A percentile compares a stretch with the other conserved stretches of the same genome.
These are phyloP conservation scores for Tretioscincus oriximinensis DNA, from an alignment of 2,113 vertebrate genomes.

Conservation along the genomic window DNA sequence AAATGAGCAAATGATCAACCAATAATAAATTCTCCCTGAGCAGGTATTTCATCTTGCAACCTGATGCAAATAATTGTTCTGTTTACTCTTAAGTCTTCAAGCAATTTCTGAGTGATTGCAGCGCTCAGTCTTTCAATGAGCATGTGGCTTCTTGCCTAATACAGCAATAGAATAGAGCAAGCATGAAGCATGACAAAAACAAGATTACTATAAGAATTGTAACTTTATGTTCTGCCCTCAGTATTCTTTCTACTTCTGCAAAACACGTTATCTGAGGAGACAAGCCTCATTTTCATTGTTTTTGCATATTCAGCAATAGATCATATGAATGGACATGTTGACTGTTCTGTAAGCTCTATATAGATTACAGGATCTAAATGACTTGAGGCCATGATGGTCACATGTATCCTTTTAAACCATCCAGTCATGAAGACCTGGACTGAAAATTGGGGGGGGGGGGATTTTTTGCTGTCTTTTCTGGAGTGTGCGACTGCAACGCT, in stretches of 20 bases:
- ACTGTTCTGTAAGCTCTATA: conserved; percentile 33
- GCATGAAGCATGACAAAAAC: conserved; percentile 62
- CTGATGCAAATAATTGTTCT: conserved; percentile 20
- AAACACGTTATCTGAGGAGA: conserved; percentile 50
- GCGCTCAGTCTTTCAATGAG: conserved; percentile 54
- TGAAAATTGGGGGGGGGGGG: too few relatives aligned
- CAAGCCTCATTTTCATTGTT: conserved; percentile 57
- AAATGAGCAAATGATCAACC: conserved; percentile 33
- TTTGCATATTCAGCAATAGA: conserved; percentile 45
- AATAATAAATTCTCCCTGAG: conserved; percentile 34
- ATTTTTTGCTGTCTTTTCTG: too few relatives aligned
- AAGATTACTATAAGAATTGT: conserved; percentile 51
- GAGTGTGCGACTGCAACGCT: too few relatives aligned
- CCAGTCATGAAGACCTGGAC: too few relatives aligned
- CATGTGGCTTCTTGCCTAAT: conserved; percentile 44
- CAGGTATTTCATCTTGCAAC: conserved; percentile 6
- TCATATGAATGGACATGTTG: conserved; percentile 51
- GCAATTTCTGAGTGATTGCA: conserved; percentile 37
- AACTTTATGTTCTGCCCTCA: conserved; percentile 41
- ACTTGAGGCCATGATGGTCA: too few relatives aligned
- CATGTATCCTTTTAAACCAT: too few relatives aligned
- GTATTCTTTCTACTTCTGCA: conserved; percentile 35
- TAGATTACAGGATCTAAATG: not conserved
- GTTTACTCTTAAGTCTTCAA: conserved; percentile 47
- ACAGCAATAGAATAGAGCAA: conserved; percentile 41